Evolutionary conservation across 2,888 invertebrate species (phyloP), one percentile per base, ranked within the genome.

Genomic region (Cerastis rubricosa): DNA sequence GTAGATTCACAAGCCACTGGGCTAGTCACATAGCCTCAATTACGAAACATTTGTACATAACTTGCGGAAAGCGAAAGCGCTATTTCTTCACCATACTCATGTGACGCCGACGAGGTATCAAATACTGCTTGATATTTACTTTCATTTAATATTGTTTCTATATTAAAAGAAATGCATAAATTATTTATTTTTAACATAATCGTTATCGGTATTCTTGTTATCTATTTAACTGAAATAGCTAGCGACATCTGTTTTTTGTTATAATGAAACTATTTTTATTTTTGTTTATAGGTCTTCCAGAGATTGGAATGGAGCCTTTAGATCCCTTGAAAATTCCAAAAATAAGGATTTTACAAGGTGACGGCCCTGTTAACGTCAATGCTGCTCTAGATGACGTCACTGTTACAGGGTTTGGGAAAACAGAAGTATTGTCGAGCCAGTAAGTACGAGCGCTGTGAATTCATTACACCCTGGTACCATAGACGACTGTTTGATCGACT

Each of bases 281-380:
- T 76, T 68, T 69, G 17, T 51, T 66, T 90, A 91, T 90, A 97
- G 97, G 97, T 80, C 92, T 97, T 74, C 96, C 97, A 71, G 97
- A 97, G 87, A 97, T 97, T 77, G 96, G 95, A n/a, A 93, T 98
- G 87, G 95, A 97, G n/a, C 96, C 97, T 43, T 92, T 98, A 85
- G 98, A 98, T 92, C 98, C 98, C 1, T 91, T 98, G 73, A 96
- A 97, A 86, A 97, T 98, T 65, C 97, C 97, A 11, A 96, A 97
- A 93, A 97, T 98, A 88, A 96, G 97, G 91, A 98, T 98, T 89
- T 94, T 97, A 70, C 98, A 98, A 95, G 98, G 98, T 40, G 97
- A 97, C 70, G 98, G 98, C 49, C 97, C 98, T 4, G 97, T 98
- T 1, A 97, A 97, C 88, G 97, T 98, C 0, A 98, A 97, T 87